Evolutionary conservation across 1,140 invertebrate species (phyloP), one percentile per base, ranked within the genome.

Genomic region (Copidosoma floridanum): DNA sequence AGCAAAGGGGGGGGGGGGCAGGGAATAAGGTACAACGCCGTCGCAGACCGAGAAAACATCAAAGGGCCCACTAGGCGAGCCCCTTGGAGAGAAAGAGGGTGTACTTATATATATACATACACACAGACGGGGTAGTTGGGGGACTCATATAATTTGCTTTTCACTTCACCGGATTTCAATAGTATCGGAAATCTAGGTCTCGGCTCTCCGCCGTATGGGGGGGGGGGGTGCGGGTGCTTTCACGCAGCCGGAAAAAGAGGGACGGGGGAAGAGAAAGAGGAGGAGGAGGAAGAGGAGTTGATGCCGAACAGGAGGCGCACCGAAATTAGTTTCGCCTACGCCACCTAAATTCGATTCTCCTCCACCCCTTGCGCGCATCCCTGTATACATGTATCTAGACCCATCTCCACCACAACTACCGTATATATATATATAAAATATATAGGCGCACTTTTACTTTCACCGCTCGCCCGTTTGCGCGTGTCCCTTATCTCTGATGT

Each of bases 141-240:
- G 69, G 70, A 68, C 70, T 74, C 70, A 69, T 74, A 77, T 77
- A 76, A 77, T 78, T 77, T 76, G 71, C 73, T 73, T 78, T 77
- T 76, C 76, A 73, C 73, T 75, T 70, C 71, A 69, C 57, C 59
- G 72, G 64, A 77, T 78, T 75, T 78, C 75, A 78, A 78, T 76
- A 70, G 67, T 77, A 76, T 78, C 73, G 73, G 72, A 74, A 75
- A 78, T 78, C 75, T 76, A 71, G 68, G 66, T 63, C n/a, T 29
- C 46, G 38, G 26, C 29, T 20, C 29, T 41, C 40, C 10, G n/a
- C 16, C 12, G n/a, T n/a, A n/a, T n/a, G n/a, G n/a, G n/a, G n/a
- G n/a, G n/a, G n/a, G n/a, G n/a, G n/a, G n/a, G n/a, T n/a, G n/a
- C n/a, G n/a, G n/a, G n/a, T n/a, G n/a, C 23, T 20, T 40, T 24